Evolutionary conservation across 2,797 vertebrate genomes (phyloP).

Genomic region (Microcaecilia unicolor): DNA sequence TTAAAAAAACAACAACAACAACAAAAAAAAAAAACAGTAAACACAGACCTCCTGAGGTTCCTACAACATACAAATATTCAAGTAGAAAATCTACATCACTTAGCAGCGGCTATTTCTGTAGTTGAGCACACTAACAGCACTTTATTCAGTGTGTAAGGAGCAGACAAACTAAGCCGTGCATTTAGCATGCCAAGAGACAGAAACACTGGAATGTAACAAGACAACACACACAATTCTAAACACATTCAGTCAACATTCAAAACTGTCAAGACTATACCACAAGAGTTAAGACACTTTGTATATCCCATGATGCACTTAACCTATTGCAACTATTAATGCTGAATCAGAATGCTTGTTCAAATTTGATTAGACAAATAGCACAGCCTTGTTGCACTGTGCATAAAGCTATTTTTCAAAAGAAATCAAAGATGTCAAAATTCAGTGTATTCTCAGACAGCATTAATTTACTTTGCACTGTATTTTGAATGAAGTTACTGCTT

Average conservation of each 20-base stretch:
- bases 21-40: slow-evolving; percentile 79
- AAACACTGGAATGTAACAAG: slow-evolving; percentile 95
- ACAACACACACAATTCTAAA: slow-evolving; percentile 67
- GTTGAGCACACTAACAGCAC: slow-evolving; percentile 76
- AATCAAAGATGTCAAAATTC: no score
- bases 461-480: no score
- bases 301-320: slow-evolving; percentile 73
- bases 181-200: slow-evolving; percentile 80
- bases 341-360: no score
- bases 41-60: slow-evolving; percentile 92
- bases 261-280: slow-evolving; percentile 60
- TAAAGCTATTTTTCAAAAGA: no score
- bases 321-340: slow-evolving; percentile 43
- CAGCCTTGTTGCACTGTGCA: no score
- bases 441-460: no score
- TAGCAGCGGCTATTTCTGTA: slow-evolving; percentile 89
- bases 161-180: slow-evolving; percentile 67
- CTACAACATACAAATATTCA: slow-evolving; percentile 94
- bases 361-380: no score
- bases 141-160: slow-evolving; percentile 65
- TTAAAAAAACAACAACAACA: no score
- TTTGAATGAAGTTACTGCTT: no score
- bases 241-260: slow-evolving; percentile 73
- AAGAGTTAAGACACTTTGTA: slow-evolving; percentile 55
- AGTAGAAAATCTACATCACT: slow-evolving; percentile 89